Evolutionary conservation across 2,113 vertebrate species (phyloP).

Genomic region (Myiopsitta monachus): DNA sequence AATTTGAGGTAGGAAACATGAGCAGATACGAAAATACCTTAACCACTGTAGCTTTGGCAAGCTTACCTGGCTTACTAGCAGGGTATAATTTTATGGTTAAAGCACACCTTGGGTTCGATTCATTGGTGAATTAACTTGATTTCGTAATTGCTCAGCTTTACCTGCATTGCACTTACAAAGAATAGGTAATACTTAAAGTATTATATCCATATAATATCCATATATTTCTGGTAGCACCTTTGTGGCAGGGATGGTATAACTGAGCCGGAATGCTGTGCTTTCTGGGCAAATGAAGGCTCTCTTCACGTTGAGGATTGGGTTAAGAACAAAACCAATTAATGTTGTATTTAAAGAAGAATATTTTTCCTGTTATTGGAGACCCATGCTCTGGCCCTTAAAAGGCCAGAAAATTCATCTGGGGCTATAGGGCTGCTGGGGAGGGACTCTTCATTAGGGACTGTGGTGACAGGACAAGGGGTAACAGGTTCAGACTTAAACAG

Average conservation of each 20-base stretch:
- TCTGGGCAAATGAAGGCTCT: neutral
- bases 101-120: neutral
- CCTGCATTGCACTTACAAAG: neutral
- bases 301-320: neutral
- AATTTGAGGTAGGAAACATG: neutral
- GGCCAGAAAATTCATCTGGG: neutral
- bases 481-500: no score
- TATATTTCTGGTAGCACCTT: neutral
- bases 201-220: neutral
- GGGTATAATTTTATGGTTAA: neutral
- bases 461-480: no score
- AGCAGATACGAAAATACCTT: neutral
- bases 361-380: neutral
- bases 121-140: neutral
- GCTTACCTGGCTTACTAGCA: neutral
- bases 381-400: neutral
- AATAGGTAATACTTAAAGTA: neutral
- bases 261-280: neutral
- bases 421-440: no score
- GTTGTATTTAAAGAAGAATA: neutral
- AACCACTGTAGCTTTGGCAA: neutral
- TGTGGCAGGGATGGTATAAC: neutral
- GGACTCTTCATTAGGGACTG: no score
- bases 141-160: neutral
- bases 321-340: neutral